Evolutionary conservation across 2,113 vertebrate species (phyloP), one percentile per base, ranked within the genome.

Genomic region (Eulemur rufifrons): DNA sequence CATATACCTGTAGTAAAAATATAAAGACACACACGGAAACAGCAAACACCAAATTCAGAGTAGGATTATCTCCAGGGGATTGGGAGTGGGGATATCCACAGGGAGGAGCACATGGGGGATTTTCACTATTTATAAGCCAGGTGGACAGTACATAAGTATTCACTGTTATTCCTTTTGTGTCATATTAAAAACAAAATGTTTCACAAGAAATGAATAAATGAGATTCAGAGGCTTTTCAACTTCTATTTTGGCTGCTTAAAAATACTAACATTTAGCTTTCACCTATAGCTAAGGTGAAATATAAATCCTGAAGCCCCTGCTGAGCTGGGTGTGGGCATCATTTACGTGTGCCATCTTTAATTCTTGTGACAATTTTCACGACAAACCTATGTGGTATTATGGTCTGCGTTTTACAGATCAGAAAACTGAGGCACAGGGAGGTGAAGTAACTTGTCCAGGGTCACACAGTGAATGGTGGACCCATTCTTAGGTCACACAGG

Each of bases 141-240:
- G 83, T 23, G 21, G 63, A 68, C 10, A 39, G 37, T 86, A 17
- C 13, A 25, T 23, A 39, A 13, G 37, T 50, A 27, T 66, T 86
- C 66, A 5, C 39, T 61, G 13, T 89, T 63, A 23, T 27, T 42
- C 25, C 56, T 92, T 52, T 50, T 4, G 25, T 52, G 47, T 95
- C 37, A 39, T 54, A 32, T 54, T 69, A 63, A 76, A 59, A 88
- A 63, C 32, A 59, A 74, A 93, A 56, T 34, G 14, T 91, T 91
- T 93, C 50, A 56, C 56, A 86, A 73, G 69, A 89, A 78, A 85
- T 85, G 56, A 93, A 47, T 86, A 47, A 84, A 90, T 47, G 42
- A 81, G 6, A 52, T 69, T 86, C 50, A 85, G 71, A 69, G 42
- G 63, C 45, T 34, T 77, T 63, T 86, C 80, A 50, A 32, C 64